Percentiles rank a stretch among this genome's conserved stretches.
Evolutionary conservation across 2,113 vertebrate genomes (phyloP).

Genomic region (Mobula hypostoma): DNA sequence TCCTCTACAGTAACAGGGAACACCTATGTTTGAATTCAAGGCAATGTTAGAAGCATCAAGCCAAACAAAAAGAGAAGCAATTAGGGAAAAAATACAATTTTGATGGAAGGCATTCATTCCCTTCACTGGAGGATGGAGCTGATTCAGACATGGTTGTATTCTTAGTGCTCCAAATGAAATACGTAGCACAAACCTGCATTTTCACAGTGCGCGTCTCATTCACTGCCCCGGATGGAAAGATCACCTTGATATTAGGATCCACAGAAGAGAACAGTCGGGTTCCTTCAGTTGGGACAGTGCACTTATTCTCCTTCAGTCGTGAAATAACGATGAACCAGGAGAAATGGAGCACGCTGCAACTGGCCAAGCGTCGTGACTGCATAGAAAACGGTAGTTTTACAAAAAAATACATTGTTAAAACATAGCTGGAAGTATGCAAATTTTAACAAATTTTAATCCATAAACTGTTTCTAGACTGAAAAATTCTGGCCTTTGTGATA

Average conservation of each 20-base stretch:
- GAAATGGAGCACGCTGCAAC: constrained; percentile 77
- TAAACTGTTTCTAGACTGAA: background rate
- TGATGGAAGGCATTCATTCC: background rate
- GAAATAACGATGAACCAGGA: constrained; percentile 89
- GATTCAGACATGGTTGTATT: background rate
- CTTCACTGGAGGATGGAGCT: background rate
- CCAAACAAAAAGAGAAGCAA: background rate
- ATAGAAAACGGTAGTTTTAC: background rate
- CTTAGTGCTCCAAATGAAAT: background rate
- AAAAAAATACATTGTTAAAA: background rate
- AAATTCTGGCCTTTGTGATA: background rate
- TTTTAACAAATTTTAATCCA: background rate
- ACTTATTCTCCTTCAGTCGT: constrained; percentile 69
- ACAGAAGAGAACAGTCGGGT: constrained; percentile 70
- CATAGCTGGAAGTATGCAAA: background rate
- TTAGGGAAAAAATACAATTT: background rate
- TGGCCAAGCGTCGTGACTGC: constrained; percentile 58
- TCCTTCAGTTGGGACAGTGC: constrained; percentile 67
- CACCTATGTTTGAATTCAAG: constrained; percentile 56
- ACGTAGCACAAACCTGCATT: constrained; percentile 56
- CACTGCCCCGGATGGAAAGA: constrained; percentile 75
- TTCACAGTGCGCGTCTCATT: constrained; percentile 51
- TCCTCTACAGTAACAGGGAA: constrained; percentile 60
- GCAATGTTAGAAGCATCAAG: background rate
- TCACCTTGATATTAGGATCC: constrained; percentile 75